Evolutionary conservation across 2,113 vertebrate genomes (phyloP).

Genomic region (Calyptomena viridis): DNA sequence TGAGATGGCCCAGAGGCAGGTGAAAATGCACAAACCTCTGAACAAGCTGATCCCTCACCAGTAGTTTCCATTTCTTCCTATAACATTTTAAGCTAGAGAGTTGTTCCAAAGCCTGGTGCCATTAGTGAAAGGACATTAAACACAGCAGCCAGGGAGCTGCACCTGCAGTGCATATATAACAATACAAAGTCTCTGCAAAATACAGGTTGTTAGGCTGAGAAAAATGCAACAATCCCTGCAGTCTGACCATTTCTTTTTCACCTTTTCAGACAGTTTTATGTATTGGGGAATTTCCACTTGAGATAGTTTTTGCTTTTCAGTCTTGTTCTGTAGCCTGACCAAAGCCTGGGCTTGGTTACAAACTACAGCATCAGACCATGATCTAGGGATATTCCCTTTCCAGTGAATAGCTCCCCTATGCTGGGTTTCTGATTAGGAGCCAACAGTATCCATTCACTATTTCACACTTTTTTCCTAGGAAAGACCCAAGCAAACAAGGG

Average conservation of each 20-base stretch:
- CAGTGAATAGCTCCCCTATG: accelerated
- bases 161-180: not conserved
- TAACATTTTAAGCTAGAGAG: not conserved
- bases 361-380: accelerated
- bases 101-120: not conserved
- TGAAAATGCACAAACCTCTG: not conserved
- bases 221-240: not conserved
- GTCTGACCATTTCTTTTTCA: not conserved
- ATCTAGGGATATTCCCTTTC: not conserved
- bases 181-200: not conserved
- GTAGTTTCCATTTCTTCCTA: not conserved
- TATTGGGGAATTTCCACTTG: not conserved
- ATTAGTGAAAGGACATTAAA: not conserved
- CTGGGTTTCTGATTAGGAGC: not conserved
- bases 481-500: not conserved
- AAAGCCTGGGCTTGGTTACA: not conserved
- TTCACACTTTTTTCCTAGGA: not conserved
- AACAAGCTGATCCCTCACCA: not conserved
- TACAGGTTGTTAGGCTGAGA: not conserved
- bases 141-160: not conserved
- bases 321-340: not conserved
- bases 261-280: not conserved
- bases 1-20: not conserved
- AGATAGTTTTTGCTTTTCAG: not conserved
- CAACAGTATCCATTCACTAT: not conserved